phyloP scores from a whole-genome alignment of 2,888 invertebrate species.

The Cryptus armator region DNA sequence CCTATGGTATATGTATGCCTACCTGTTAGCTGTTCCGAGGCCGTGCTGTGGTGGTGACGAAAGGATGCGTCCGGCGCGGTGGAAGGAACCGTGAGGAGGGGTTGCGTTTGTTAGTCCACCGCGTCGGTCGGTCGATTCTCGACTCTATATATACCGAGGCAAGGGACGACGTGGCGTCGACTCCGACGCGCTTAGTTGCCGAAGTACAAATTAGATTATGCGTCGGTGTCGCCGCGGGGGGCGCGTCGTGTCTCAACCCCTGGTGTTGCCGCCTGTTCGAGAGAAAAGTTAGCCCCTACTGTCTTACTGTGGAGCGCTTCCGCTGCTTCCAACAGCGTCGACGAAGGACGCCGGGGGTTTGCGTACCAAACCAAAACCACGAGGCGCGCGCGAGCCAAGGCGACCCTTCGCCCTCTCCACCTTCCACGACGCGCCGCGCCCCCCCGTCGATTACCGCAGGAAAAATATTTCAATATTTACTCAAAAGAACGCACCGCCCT shows the following conservation, averaged over 20 bases:
- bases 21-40: constrained; percentile 45
- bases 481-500: constrained; percentile 71
- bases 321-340: constrained; percentile 55
- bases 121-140: constrained; percentile 30
- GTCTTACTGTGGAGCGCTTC: constrained; percentile 65
- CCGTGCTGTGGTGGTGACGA: constrained; percentile 41
- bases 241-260: constrained; percentile 65
- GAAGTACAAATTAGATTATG: constrained; percentile 83
- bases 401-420: constrained; percentile 62
- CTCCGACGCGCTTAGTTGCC: constrained; percentile 75
- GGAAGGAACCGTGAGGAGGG: constrained; percentile 19
- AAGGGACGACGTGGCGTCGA: constrained; percentile 58
- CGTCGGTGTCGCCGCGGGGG: constrained; percentile 80
- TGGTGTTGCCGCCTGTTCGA: constrained; percentile 70
- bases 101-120: constrained; percentile 30
- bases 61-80: constrained; percentile 53
- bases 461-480: constrained; percentile 82
- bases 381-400: constrained; percentile 26
- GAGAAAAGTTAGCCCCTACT: constrained; percentile 80
- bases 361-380: constrained; percentile 13
- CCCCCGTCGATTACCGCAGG: constrained; percentile 74
- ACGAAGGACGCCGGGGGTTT: constrained; percentile 35
- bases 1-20: constrained; percentile 10
- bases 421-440: constrained; percentile 28
- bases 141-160: constrained; percentile 12